These are phyloP conservation scores for Sympetrum striolatum DNA, from an alignment of 2,888 invertebrate genomes.

Conservation along the genomic window DNA sequence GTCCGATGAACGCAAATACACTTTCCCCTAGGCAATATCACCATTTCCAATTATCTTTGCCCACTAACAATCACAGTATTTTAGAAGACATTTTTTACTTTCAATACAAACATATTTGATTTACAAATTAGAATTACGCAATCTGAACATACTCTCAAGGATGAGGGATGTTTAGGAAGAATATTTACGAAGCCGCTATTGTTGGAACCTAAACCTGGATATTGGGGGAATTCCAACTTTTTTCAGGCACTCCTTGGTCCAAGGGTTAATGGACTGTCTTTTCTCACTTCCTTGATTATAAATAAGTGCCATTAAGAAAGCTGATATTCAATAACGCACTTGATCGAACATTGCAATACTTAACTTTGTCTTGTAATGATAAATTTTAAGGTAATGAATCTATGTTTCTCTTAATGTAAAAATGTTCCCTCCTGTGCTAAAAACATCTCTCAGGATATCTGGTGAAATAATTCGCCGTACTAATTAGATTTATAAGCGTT, in stretches of 20 bases:
- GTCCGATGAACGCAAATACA: neutral
- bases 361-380: too few species aligned
- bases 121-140: neutral
- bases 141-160: neutral
- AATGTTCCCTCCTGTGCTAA: too few species aligned
- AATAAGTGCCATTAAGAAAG: neutral
- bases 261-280: neutral
- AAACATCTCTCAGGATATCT: too few species aligned
- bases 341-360: neutral
- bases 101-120: neutral
- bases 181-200: neutral
- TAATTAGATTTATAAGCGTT: too few species aligned
- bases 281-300: neutral
- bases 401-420: too few species aligned
- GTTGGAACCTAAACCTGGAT: neutral
- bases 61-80: neutral
- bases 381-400: too few species aligned
- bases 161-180: neutral
- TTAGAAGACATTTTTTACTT: too few species aligned
- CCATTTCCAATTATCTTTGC: neutral
- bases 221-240: neutral
- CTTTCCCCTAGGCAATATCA: neutral
- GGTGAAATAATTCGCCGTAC: too few species aligned
- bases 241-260: neutral
- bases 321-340: neutral